Base-by-base conservation (phyloP, 2,888 invertebrate species). In the Leptopilina syphax region DNA sequence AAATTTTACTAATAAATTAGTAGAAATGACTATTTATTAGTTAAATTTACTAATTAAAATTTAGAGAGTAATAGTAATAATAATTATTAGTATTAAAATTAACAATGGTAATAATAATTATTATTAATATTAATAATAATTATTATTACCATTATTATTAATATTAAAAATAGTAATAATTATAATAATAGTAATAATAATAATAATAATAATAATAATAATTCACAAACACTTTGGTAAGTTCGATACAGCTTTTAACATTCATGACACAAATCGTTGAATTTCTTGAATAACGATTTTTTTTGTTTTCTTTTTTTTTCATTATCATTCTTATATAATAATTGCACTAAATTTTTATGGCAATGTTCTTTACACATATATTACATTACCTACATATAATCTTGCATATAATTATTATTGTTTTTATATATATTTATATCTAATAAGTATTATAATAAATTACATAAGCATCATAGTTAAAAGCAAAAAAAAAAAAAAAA, bases 361-460 rank as follows among this genome's bases (percentile, higher is more conserved):
- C 50, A 68, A 77, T 65, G 68, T 77, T 77, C 24, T 67, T 79
- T 12, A 44, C 70, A 78, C 27, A 77, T 78, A 67, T 80, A 76
- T 60, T 80, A 80, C 77, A 79, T 67, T 63, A 78, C 68, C 63
- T 79, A 76, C 60, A 76, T 18, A 27, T 78, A 60, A 18, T 77
- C 18, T 79, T 67, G 65, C 78, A 76, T 78, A 80, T 77, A 57
- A 63, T 78, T 47, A 67, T 57, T 66, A 65, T 24, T 67, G n/a
- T 79, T 44, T 68, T 18, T 82, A 76, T 77, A 79, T 73, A 77
- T 79, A 77, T 70, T 60, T 44, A 60, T 47, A 18, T 47, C 76
- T 76, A 60, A 77, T 77, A 54, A 66, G 66, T 66, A 77, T 79
- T 77, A 79, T 57, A 79, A 77, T 76, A 77, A 70, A 80, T 34